These are phyloP conservation scores for Hyppa rectilinea DNA, from an alignment of 2,888 invertebrate genomes.

Conservation along the genomic window DNA sequence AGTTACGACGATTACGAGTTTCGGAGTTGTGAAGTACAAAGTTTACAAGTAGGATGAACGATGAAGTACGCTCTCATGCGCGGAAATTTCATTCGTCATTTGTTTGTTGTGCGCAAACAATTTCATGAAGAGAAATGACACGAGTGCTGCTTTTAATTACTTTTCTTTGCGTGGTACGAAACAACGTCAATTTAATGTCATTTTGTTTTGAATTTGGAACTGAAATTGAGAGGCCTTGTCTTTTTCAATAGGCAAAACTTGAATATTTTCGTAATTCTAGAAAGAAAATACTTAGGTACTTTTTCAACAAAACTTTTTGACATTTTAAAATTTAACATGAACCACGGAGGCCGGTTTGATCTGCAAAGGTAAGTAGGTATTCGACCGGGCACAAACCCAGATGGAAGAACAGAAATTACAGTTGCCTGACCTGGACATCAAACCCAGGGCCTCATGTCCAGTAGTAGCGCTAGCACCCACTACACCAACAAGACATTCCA, in stretches of 20 bases:
- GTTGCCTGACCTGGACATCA: no score
- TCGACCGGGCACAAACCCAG: no score
- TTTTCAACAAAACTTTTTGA: not conserved
- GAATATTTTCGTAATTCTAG: no score
- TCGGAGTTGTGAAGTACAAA: conserved; percentile 45
- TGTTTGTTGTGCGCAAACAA: conserved; percentile 54
- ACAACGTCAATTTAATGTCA: conserved; percentile 7
- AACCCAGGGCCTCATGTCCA: no score
- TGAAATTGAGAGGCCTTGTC: conserved; percentile 19
- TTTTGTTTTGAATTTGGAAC: conserved; percentile 20
- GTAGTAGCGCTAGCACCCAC: no score
- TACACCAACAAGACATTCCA: no score
- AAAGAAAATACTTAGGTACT: no score
- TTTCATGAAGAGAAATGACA: conserved; percentile 46
- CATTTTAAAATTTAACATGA: no score
- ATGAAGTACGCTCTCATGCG: conserved; percentile 46
- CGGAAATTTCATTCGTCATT: conserved; percentile 50
- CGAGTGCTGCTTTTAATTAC: conserved; percentile 45
- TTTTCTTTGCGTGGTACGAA: conserved; percentile 32
- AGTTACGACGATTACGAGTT: conserved; percentile 47
- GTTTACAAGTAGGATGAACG: conserved; percentile 48
- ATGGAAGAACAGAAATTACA: no score
- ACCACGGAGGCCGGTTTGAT: not conserved
- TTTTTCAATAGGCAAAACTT: not conserved
- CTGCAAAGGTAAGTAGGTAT: not conserved